These are phyloP conservation scores for Callopanchax toddi DNA, from an alignment of 2,113 vertebrate genomes.

Conservation along the genomic window DNA sequence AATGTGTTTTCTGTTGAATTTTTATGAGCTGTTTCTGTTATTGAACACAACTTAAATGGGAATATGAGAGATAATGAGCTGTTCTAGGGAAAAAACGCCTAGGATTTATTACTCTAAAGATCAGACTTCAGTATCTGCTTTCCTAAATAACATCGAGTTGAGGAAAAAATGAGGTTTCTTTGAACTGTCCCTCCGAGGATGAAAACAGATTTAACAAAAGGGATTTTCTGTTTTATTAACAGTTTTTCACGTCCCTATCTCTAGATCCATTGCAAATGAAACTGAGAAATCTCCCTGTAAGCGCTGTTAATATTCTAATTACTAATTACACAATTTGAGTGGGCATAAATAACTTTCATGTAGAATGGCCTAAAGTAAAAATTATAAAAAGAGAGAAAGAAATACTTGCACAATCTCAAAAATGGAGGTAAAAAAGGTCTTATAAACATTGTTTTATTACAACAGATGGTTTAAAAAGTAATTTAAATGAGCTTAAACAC, in stretches of 20 bases:
- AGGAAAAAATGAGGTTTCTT: not conserved
- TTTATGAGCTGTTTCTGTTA: not conserved
- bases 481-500: slow-evolving; percentile 28
- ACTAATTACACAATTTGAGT: slow-evolving; percentile 46
- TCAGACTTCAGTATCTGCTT: not conserved
- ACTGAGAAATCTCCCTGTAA: slow-evolving; percentile 41
- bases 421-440: not conserved
- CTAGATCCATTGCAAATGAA: slow-evolving; percentile 24
- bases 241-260: slow-evolving; percentile 36
- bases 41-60: not conserved
- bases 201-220: slow-evolving; percentile 14
- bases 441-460: slow-evolving; percentile 21
- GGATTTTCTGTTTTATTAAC: slow-evolving; percentile 22
- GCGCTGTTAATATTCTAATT: slow-evolving; percentile 56
- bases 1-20: not conserved
- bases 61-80: slow-evolving; percentile 6
- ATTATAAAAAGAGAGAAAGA: slow-evolving; percentile 24
- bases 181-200: not conserved
- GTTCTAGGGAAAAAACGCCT: too few species aligned
- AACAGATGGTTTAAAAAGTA: slow-evolving; percentile 30
- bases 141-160: not conserved
- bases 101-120: not conserved
- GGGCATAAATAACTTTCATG: slow-evolving; percentile 46
- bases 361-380: slow-evolving; percentile 25
- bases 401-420: not conserved